Conservation (phyloP, 2,797 vertebrate genomes). For the Oryzias dopingdopingensis region DNA sequence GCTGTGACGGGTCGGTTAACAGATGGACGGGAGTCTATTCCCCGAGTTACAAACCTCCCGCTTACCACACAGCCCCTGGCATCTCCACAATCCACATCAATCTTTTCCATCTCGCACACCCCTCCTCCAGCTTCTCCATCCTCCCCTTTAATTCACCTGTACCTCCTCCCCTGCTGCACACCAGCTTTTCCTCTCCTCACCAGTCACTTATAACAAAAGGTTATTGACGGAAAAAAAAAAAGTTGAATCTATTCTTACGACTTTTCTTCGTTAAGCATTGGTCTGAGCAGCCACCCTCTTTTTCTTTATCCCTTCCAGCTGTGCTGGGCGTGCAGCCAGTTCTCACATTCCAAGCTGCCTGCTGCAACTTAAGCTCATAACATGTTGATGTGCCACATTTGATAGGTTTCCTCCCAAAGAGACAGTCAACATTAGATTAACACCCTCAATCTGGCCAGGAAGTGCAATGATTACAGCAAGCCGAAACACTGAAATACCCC, state of each 20-base stretch:
- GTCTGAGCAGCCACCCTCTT: slow-evolving; percentile 42
- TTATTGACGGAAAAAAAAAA: slow-evolving; percentile 47
- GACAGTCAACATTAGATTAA: slow-evolving; percentile 59
- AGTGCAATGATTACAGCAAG: slow-evolving; percentile 41
- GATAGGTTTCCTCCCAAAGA: slow-evolving; percentile 45
- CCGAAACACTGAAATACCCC: slow-evolving; percentile 31
- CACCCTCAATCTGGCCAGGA: slow-evolving; percentile 38
- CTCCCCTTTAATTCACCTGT: slow-evolving; percentile 22
- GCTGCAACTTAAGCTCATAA: slow-evolving; percentile 42
- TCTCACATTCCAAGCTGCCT: slow-evolving; percentile 49
- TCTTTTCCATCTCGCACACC: slow-evolving; percentile 39
- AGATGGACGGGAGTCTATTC: slow-evolving; percentile 78
- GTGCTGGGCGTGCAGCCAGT: slow-evolving; percentile 42
- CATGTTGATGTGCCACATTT: slow-evolving; percentile 47
- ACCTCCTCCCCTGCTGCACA: slow-evolving; percentile 33
- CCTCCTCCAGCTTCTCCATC: slow-evolving; percentile 23
- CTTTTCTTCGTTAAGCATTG: slow-evolving; percentile 57
- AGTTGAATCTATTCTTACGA: slow-evolving; percentile 59
- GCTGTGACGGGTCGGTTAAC: slow-evolving; percentile 68
- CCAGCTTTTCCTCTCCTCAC: slow-evolving; percentile 25
- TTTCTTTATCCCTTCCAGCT: slow-evolving; percentile 51
- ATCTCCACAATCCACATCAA: slow-evolving; percentile 61
- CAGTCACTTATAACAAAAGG: slow-evolving; percentile 44
- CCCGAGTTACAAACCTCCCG: slow-evolving; percentile 73
- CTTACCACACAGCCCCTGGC: slow-evolving; percentile 64